A percentile compares a stretch with the other conserved stretches of the same genome.
phyloP scores from a whole-genome alignment of 2,113 vertebrate species.

The Tragelaphus strepsiceros region DNA sequence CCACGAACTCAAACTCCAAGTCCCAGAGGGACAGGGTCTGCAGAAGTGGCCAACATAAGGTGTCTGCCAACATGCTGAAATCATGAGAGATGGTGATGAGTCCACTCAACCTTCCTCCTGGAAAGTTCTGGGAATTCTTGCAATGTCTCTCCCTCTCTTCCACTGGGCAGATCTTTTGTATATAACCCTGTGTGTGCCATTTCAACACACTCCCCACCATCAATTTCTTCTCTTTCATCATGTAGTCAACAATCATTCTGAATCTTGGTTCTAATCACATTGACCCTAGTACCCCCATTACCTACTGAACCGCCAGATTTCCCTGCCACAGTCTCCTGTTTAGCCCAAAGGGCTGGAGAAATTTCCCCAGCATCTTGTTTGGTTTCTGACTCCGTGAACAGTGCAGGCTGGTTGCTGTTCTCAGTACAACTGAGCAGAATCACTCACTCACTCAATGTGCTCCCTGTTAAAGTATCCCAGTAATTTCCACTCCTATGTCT shows the following conservation, averaged over 20 bases:
- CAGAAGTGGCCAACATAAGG: fast-evolving
- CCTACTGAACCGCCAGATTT: not conserved
- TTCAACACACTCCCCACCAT: not conserved
- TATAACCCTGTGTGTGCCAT: not conserved
- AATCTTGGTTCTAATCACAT: not conserved
- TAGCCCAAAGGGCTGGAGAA: not conserved
- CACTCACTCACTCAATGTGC: not conserved
- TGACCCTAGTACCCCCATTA: not conserved
- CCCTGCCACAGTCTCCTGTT: not conserved
- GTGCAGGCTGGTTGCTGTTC: not conserved
- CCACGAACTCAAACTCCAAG: not conserved
- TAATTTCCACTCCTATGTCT: not conserved
- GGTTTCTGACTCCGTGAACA: not conserved
- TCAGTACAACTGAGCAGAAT: not conserved
- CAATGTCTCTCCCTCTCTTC: not conserved
- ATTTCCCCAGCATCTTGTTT: not conserved
- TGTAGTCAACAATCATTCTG: not conserved
- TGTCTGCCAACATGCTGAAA: not conserved
- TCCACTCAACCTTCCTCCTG: not conserved
- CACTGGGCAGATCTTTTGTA: not conserved
- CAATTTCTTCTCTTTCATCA: not conserved
- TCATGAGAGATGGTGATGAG: not conserved
- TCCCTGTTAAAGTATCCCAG: not conserved
- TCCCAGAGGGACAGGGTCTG: not conserved
- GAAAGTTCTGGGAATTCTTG: not conserved